Base-by-base conservation (phyloP, 2,797 vertebrate genomes). In the Zonotrichia albicollis region DNA sequence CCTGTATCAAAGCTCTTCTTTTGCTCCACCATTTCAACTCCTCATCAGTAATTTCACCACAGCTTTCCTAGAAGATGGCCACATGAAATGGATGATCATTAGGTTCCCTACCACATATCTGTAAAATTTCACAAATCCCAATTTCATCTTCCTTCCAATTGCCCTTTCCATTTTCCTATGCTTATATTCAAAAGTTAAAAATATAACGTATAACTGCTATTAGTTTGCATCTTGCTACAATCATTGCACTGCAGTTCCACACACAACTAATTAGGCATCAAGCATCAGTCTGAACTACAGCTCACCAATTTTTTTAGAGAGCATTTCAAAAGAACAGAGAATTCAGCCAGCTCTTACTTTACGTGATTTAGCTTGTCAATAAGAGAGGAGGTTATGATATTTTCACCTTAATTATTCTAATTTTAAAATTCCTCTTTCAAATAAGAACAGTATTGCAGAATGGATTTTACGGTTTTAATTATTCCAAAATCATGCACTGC, bases 401-500 rank as follows among this genome's bases (percentile, higher is more conserved):
- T 94, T 94, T 94, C 45, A 79, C 54, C 66, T 87, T 84, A 90
- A 95, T 84, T 67, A 87, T 27, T 57, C 50, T 51, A 65, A 87
- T 91, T 66, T 80, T 32, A 95, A 95, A 88, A 79, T 79, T 50
- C 30, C 43, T 70, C 51, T 82, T 81, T 92, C 46, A 90, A 87
- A 79, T 89, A 42, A 83, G 64, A 91, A 67, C 11, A 84, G 16
- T 50, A 70, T 20, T 55, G 43, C 43, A 87, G 75, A 82, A 90
- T 43, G 14, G 36, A 90, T 67, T 79, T 77, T n/a, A 60, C 5
- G 5, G n/a, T 20, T 96, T 92, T 93, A 96, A 89, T 76, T 95
- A 87, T 89, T 89, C 65, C 36, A 90, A 94, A 95, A 82, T 86
- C 70, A 92, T 85, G 45, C 61, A 61, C 73, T 84, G 34, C 87